Conservation (phyloP, 1,140 invertebrate genomes). For the Hesperophylax magnus region DNA sequence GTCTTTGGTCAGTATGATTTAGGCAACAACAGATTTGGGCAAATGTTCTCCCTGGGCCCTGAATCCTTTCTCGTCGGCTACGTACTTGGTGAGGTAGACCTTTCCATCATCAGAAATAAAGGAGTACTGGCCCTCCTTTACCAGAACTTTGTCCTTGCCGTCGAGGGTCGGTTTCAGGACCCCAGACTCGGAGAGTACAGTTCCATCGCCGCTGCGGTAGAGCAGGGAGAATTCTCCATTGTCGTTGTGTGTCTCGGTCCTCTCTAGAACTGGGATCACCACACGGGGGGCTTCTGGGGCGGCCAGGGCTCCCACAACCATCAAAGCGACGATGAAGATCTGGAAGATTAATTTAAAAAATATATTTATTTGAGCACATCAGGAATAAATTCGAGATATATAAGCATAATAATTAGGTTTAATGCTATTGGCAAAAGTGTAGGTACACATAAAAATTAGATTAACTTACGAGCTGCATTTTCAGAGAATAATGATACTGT, state of each 20-base stretch:
- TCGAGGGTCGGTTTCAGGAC: slow-evolving; percentile 50
- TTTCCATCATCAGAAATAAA: slow-evolving; percentile 47
- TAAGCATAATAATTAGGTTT: too few species aligned
- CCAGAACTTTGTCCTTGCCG: slow-evolving; percentile 50
- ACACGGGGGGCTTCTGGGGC: slow-evolving; percentile 36
- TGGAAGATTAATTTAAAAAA: too few species aligned
- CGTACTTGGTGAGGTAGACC: slow-evolving; percentile 46
- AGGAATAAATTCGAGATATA: too few species aligned
- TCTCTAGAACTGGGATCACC: slow-evolving; percentile 55
- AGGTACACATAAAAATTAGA: too few species aligned
- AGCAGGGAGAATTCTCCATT: slow-evolving; percentile 57
- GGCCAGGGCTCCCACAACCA: slow-evolving; percentile 47
- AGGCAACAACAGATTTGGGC: slow-evolving; percentile 57
- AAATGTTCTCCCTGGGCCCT: slow-evolving; percentile 60
- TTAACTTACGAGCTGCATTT: too few species aligned
- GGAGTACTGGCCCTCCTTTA: slow-evolving; percentile 45
- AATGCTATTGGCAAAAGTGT: too few species aligned
- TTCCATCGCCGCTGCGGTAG: slow-evolving; percentile 56
- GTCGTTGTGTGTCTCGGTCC: slow-evolving; percentile 56
- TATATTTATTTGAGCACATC: too few species aligned
- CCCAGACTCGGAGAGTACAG: slow-evolving; percentile 49
- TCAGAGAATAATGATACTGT: too few species aligned
- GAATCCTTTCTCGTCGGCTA: slow-evolving; percentile 51
- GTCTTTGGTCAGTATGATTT: background rate
- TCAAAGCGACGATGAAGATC: slow-evolving; percentile 37